Evolutionary conservation across 1,140 invertebrate genomes (phyloP).

Genomic region (Metopolophium dirhodum): DNA sequence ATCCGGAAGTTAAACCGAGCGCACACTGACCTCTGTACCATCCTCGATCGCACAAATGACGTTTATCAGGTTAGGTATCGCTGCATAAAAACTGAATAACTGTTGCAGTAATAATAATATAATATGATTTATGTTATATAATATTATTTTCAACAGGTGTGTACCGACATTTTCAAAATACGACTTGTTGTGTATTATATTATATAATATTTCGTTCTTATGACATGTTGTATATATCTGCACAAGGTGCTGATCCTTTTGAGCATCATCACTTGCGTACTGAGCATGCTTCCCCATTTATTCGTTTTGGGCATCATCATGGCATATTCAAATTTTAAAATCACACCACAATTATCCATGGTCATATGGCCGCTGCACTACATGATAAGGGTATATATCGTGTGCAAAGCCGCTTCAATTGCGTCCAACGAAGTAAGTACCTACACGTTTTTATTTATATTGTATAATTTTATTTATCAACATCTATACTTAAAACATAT

Average conservation of each 20-base stretch:
- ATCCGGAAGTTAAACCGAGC: neutral
- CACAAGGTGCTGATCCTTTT: slow-evolving; percentile 43
- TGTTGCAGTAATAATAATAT: neutral
- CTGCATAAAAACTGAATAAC: neutral
- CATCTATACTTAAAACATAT: neutral
- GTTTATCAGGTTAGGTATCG: slow-evolving; percentile 53
- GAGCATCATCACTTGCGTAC: neutral
- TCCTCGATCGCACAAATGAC: slow-evolving; percentile 39
- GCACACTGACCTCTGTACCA: slow-evolving; percentile 44
- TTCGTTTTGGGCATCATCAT: slow-evolving; percentile 53
- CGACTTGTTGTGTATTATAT: neutral
- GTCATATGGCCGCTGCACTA: slow-evolving; percentile 55
- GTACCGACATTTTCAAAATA: neutral
- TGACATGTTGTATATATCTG: neutral
- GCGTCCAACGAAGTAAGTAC: slow-evolving; percentile 46
- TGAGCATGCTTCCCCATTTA: slow-evolving; percentile 53
- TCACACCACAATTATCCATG: slow-evolving; percentile 51
- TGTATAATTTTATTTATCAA: neutral
- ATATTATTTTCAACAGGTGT: too few species aligned
- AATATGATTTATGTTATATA: neutral
- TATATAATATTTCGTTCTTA: neutral
- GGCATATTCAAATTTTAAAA: slow-evolving; percentile 55
- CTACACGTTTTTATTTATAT: neutral
- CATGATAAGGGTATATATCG: slow-evolving; percentile 31
- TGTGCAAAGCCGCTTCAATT: slow-evolving; percentile 44